Evolutionary conservation across 2,797 vertebrate genomes (phyloP).

Genomic region (Microchirus variegatus): DNA sequence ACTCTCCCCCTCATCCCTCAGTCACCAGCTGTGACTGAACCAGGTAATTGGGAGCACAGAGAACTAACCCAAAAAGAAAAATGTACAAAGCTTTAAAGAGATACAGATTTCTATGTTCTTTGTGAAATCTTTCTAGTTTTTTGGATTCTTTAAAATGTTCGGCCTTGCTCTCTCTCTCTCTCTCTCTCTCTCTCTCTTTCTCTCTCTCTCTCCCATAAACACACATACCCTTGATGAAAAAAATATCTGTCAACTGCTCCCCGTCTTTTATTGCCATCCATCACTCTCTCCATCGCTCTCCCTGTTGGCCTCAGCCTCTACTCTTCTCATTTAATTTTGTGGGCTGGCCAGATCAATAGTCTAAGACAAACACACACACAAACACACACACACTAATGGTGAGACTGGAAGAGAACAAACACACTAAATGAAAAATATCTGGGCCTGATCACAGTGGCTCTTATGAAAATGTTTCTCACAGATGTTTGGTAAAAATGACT

Average conservation of each 20-base stretch:
- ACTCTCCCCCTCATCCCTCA: background rate
- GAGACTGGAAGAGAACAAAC: conserved; percentile 23
- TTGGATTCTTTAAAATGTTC: conserved; percentile 2
- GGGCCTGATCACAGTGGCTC: conserved; percentile 24
- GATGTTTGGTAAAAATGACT: conserved; percentile 35
- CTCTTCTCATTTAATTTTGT: conserved; percentile 64
- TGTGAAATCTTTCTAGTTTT: background rate
- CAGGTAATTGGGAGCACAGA: conserved; percentile 1
- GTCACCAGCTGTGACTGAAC: conserved; percentile 11
- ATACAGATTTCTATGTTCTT: conserved; percentile 1
- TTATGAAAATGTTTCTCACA: conserved; percentile 31
- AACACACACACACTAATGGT: conserved; percentile 20
- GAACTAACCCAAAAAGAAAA: background rate
- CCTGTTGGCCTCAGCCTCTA: conserved; percentile 42
- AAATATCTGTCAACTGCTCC: conserved; percentile 21
- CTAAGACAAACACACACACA: conserved; percentile 57
- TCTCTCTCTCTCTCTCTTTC: background rate
- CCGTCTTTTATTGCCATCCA: conserved; percentile 60
- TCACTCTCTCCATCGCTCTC: conserved; percentile 58
- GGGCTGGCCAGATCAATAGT: conserved; percentile 60
- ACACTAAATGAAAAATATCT: conserved; percentile 33
- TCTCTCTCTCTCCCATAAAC: background rate
- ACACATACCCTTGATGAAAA: background rate
- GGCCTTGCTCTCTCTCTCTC: conserved; percentile 11
- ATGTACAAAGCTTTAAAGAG: background rate